These are phyloP conservation scores for Eupristina koningsbergeri DNA, from an alignment of 1,140 invertebrate species.

Conservation along the genomic window DNA sequence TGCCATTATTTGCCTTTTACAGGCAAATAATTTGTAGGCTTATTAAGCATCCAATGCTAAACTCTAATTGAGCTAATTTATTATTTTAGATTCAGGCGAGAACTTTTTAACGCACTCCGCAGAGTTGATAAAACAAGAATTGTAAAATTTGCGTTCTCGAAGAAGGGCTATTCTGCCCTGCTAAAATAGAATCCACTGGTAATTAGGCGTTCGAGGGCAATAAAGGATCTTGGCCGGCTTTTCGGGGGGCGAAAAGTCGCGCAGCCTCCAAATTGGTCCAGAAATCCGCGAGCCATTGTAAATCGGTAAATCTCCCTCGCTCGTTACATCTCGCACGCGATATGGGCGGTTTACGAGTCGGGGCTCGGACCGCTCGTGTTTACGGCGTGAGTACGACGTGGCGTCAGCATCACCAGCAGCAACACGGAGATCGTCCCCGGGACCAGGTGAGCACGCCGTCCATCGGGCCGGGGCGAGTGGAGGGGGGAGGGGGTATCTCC, in stretches of 20 bases:
- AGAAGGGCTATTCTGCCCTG: too few species aligned
- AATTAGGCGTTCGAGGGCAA: too few species aligned
- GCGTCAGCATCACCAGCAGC: too few species aligned
- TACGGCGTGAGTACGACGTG: constrained; percentile 51
- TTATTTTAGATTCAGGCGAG: too few species aligned
- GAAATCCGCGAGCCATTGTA: constrained; percentile 46
- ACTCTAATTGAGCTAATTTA: too few species aligned
- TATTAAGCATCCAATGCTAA: too few species aligned
- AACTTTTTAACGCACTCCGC: not conserved
- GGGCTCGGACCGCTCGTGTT: constrained; percentile 30
- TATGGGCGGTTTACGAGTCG: constrained; percentile 50
- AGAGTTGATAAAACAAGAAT: not conserved
- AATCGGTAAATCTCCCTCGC: constrained; percentile 46
- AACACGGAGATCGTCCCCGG: not conserved
- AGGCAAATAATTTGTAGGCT: not conserved
- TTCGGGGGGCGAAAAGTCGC: not conserved
- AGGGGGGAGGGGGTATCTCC: not conserved
- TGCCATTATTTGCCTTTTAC: not conserved
- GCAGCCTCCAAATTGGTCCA: constrained; percentile 3
- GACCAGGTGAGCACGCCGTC: constrained; percentile 18
- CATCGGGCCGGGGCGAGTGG: too few species aligned
- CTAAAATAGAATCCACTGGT: too few species aligned
- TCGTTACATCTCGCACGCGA: constrained; percentile 40
- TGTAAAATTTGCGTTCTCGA: too few species aligned
- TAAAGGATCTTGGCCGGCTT: too few species aligned